phyloP scores from a whole-genome alignment of 1,140 invertebrate genomes.

The Anastrepha obliqua region DNA sequence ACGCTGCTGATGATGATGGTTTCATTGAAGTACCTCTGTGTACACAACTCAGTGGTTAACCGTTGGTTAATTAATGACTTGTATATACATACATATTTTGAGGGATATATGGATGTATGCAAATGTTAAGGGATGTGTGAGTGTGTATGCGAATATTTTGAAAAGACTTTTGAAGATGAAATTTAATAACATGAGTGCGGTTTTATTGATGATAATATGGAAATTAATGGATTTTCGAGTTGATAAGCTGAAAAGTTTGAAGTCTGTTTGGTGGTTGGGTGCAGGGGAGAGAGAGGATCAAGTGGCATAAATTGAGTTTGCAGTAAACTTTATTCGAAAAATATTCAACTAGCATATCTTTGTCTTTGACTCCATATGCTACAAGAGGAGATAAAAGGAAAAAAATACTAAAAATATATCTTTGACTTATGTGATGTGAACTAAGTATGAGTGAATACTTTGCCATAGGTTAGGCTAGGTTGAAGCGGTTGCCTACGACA shows the following conservation, averaged over 20 bases:
- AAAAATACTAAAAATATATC: too few species aligned
- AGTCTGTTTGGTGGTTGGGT: background rate
- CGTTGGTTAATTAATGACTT: conserved; percentile 13
- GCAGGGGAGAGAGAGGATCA: background rate
- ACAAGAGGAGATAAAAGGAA: too few species aligned
- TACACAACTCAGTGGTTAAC: conserved; percentile 1
- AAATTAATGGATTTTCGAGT: conserved; percentile 23
- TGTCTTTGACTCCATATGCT: too few species aligned
- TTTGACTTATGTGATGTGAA: too few species aligned
- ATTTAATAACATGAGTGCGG: conserved; percentile 25
- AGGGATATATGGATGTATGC: background rate
- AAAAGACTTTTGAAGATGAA: background rate
- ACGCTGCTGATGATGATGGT: background rate
- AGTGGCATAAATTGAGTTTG: background rate
- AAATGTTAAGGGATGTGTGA: background rate
- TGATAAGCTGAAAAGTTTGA: background rate
- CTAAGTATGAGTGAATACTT: too few species aligned
- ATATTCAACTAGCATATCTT: too few species aligned
- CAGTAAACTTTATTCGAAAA: too few species aligned
- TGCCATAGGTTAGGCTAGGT: too few species aligned
- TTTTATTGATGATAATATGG: conserved; percentile 28
- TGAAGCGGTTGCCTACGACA: too few species aligned
- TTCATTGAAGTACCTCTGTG: conserved; percentile 12
- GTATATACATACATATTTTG: background rate
- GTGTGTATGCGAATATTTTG: background rate